phyloP scores from a whole-genome alignment of 2,797 vertebrate species.

The Octomys mimax region DNA sequence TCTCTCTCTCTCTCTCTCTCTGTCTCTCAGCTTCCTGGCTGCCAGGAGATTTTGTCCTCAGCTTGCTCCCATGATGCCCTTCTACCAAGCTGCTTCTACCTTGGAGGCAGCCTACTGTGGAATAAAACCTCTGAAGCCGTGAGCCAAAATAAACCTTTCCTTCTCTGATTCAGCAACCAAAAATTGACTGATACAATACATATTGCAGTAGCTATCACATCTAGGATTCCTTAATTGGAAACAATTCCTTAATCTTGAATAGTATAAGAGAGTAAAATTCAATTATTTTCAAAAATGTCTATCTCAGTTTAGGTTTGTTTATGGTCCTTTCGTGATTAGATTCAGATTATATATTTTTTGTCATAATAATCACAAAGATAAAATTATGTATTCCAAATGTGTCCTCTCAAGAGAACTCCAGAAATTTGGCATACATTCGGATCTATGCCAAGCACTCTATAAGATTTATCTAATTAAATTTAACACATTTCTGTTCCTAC shows the following conservation, averaged over 20 bases:
- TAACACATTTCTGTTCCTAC: not conserved
- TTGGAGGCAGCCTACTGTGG: not conserved
- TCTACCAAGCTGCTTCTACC: not conserved
- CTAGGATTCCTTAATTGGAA: not conserved
- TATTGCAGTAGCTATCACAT: not conserved
- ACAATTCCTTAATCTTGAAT: not conserved
- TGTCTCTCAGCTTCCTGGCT: too few species aligned
- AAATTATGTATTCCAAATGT: not conserved
- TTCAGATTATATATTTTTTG: conserved; percentile 35
- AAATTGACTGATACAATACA: not conserved
- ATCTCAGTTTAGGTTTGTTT: not conserved
- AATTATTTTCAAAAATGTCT: conserved; percentile 46
- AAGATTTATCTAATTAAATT: conserved; percentile 47
- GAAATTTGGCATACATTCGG: not conserved
- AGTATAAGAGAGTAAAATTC: conserved; percentile 5
- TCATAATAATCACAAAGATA: not conserved
- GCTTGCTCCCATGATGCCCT: not conserved
- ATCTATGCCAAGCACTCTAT: not conserved
- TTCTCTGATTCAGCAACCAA: not conserved
- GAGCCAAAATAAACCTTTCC: not conserved
- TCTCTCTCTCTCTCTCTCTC: not conserved
- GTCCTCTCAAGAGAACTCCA: not conserved
- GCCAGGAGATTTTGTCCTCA: not conserved
- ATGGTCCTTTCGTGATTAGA: not conserved
- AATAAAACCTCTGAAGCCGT: not conserved